phyloP scores from a whole-genome alignment of 1,140 invertebrate genomes.

The Cylas formicarius region DNA sequence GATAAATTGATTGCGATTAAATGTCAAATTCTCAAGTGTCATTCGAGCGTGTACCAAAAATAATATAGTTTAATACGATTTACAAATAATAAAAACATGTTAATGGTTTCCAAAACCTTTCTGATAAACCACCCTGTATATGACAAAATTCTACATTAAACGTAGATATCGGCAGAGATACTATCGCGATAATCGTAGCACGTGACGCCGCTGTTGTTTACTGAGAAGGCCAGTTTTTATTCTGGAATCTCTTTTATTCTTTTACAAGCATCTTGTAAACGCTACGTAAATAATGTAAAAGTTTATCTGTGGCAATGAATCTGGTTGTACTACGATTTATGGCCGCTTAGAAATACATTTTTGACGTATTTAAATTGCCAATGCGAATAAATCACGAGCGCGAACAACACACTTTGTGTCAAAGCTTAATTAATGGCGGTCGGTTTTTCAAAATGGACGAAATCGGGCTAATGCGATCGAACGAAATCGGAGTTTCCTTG shows the following conservation, averaged over 20 bases:
- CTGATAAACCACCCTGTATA: too few species aligned
- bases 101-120: too few species aligned
- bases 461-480: background rate
- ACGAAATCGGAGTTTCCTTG: too few species aligned
- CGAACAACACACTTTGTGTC: conserved; percentile 8
- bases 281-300: conserved; percentile 11
- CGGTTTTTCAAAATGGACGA: background rate
- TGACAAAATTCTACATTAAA: too few species aligned
- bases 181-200: too few species aligned
- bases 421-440: conserved; percentile 11
- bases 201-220: too few species aligned
- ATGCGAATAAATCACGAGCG: conserved; percentile 14
- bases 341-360: conserved; percentile 10
- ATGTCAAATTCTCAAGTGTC: too few species aligned
- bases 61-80: too few species aligned
- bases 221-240: conserved; percentile 3
- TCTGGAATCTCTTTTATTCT: conserved; percentile 8
- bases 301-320: conserved; percentile 19
- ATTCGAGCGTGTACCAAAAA: too few species aligned
- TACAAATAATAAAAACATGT: too few species aligned
- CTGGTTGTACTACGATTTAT: conserved; percentile 14
- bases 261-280: conserved; percentile 18
- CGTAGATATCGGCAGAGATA: too few species aligned
- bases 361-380: conserved; percentile 20
- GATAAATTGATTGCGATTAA: too few species aligned